Base-by-base conservation (phyloP, 2,113 vertebrate species). In the Onychostoma macrolepis region DNA sequence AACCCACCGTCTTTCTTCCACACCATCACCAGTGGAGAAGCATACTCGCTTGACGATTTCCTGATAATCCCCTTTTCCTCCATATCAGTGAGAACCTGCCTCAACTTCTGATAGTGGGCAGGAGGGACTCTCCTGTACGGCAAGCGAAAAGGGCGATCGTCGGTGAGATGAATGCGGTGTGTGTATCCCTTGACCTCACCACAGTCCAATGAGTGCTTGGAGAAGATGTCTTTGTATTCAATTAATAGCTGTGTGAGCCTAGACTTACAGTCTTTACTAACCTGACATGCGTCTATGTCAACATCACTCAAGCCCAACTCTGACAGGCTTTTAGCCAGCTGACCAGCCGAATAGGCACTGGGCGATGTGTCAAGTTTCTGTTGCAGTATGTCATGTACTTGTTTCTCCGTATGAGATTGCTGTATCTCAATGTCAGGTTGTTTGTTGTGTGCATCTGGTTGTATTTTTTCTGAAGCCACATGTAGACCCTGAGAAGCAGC, bases 211-310 rank as follows among this genome's bases (percentile, higher is more conserved):
- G 76, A 11, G 26, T 85, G 83, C 21, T 63, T 88, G 24, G 83
- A 88, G 36, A 88, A 88, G 15, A 88, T 24, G n/a, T 86, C 71
- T n/a, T 86, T 36, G 33, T 78, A 86, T 12, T 50, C 79, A 86
- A 36, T 81, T n/a, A 86, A 30, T 45, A 80, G 13, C 61, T 80
- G 77, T 21, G 10, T 36, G 7, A 85, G n/a, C 36, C 41, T 43
- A 33, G 30, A 63, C 56, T 48, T 85, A 53, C 75, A 79, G 2
- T 21, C n/a, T 4, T 36, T 48, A 28, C 77, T 86, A 8, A 86
- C 33, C 41, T 81, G 61, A 9, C 43, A 53, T 13, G 19, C 36
- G n/a, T 71, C 36, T 50, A 76, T 38, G 28, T 77, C 17, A 24
- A 88, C 4, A 36, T 86, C 78, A 41, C 69, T 15, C 6, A 67